Percentiles rank a stretch among this genome's conserved stretches.
These are phyloP conservation scores for Cephalotes varians DNA, from an alignment of 2,888 invertebrate genomes.

Conservation along the genomic window DNA sequence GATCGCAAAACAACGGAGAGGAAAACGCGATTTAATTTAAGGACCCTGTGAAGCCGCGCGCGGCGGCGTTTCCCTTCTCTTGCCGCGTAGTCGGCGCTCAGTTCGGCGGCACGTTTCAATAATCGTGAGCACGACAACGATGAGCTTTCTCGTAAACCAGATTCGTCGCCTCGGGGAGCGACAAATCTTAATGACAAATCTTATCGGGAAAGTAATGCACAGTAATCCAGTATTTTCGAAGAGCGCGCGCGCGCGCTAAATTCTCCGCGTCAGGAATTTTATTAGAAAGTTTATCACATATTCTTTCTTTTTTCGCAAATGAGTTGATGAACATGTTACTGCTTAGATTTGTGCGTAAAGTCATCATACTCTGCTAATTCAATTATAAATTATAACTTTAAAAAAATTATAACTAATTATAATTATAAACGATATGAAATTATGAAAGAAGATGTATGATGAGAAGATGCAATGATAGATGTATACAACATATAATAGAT, in stretches of 20 bases:
- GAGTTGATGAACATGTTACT: not conserved
- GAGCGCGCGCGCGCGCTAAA: not conserved
- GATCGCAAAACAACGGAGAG: constrained; percentile 79
- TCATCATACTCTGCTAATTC: too few relatives aligned
- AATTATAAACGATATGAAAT: not conserved
- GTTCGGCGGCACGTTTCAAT: constrained; percentile 72
- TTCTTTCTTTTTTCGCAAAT: not conserved
- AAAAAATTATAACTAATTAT: not conserved
- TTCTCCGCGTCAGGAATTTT: not conserved
- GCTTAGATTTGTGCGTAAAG: not conserved
- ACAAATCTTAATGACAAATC: constrained; percentile 58
- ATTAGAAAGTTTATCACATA: not conserved
- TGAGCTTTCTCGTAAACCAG: constrained; percentile 69
- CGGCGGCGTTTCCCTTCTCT: constrained; percentile 58
- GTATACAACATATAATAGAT: not conserved
- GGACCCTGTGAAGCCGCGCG: constrained; percentile 70
- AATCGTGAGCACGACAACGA: constrained; percentile 66
- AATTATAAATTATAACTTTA: too few relatives aligned
- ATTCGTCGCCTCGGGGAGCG: constrained; percentile 59
- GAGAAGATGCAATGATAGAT: not conserved
- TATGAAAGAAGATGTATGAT: too few relatives aligned
- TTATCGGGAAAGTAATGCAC: constrained; percentile 55
- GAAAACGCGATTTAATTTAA: constrained; percentile 81
- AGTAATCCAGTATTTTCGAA: constrained; percentile 5
- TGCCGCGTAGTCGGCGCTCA: constrained; percentile 35